Percentiles rank a stretch among this genome's conserved stretches.
phyloP scores from a whole-genome alignment of 1,140 invertebrate species.

The Bombus waltoni region DNA sequence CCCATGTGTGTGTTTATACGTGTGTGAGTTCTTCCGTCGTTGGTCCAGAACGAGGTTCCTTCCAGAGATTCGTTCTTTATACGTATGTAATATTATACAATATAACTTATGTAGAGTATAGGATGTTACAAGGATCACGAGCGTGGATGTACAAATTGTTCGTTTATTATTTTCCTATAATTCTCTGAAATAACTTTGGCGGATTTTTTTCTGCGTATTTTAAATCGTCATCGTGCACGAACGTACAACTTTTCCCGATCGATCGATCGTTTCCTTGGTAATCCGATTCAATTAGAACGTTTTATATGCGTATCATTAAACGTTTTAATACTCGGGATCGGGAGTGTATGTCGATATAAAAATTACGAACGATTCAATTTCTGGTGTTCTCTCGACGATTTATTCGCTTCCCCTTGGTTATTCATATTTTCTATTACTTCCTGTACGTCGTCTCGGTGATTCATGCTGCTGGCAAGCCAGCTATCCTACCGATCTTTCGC shows the following conservation, averaged over 20 bases:
- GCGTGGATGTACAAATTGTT: too few species aligned
- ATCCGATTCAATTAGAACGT: too few species aligned
- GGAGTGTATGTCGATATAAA: not conserved
- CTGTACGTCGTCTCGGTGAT: slow-evolving; percentile 30
- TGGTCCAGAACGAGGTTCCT: not conserved
- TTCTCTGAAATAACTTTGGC: too few species aligned
- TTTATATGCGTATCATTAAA: not conserved
- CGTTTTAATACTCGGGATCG: not conserved
- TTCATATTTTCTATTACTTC: slow-evolving; percentile 40
- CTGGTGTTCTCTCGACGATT: not conserved
- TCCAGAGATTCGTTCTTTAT: not conserved
- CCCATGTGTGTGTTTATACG: not conserved
- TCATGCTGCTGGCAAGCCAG: slow-evolving; percentile 28
- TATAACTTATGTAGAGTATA: too few species aligned
- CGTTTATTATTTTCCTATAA: too few species aligned
- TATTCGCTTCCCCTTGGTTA: slow-evolving; percentile 5
- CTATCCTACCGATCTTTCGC: slow-evolving; percentile 15
- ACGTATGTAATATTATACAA: too few species aligned
- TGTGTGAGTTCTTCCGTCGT: not conserved
- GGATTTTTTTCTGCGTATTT: too few species aligned
- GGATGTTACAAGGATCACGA: too few species aligned
- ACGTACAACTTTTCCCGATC: too few species aligned
- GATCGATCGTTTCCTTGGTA: too few species aligned
- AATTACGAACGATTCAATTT: not conserved
- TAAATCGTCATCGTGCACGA: too few species aligned